These are phyloP conservation scores for Tachycineta bicolor DNA, from an alignment of 2,113 vertebrate species.

Conservation along the genomic window DNA sequence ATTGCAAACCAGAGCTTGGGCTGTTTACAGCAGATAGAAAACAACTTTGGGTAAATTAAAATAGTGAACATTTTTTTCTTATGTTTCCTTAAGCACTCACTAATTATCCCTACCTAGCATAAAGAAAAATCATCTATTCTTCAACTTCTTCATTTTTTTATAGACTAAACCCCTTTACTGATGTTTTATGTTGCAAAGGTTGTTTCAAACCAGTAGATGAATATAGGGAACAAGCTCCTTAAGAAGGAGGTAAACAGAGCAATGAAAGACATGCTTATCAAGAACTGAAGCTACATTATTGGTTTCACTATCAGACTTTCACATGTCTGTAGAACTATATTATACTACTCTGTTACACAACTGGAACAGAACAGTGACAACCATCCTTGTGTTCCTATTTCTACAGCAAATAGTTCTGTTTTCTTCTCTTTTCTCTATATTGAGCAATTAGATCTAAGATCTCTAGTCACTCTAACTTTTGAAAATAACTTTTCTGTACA, in stretches of 20 bases:
- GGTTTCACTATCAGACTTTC: neutral
- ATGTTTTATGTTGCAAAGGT: rapidly evolving
- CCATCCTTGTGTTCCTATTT: neutral
- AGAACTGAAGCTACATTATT: neutral
- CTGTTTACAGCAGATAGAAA: neutral
- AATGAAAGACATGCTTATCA: neutral
- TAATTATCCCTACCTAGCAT: neutral
- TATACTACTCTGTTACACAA: neutral
- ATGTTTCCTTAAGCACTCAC: neutral
- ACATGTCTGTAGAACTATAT: neutral
- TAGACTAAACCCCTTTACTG: neutral
- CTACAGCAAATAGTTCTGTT: rapidly evolving
- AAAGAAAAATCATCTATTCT: neutral
- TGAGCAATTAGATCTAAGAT: neutral
- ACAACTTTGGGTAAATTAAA: neutral
- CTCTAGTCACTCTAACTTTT: neutral
- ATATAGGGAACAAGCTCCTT: neutral
- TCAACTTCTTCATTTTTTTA: neutral
- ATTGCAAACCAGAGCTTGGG: neutral
- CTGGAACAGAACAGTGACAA: neutral
- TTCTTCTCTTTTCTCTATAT: neutral
- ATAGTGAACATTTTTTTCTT: neutral
- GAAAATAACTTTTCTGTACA: neutral
- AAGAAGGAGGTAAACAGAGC: neutral
- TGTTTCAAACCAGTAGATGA: neutral